Conservation (phyloP, 1,140 invertebrate species). For the Drosophila burlai region DNA sequence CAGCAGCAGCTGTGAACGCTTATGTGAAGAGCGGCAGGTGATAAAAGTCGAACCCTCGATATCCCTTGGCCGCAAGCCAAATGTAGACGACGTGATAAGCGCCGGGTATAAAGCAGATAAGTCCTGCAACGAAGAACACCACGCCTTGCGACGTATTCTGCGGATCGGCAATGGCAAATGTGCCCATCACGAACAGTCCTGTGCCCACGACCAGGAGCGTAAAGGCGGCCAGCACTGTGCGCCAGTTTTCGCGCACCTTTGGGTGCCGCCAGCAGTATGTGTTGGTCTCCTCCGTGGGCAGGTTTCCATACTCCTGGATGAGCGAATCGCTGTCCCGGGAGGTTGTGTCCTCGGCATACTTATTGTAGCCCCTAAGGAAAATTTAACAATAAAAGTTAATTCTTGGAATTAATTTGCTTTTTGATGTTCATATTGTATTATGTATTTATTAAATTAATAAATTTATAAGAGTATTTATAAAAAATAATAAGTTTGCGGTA, state of each 20-base stretch:
- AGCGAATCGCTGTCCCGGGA: slow-evolving; percentile 92
- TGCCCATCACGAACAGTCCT: slow-evolving; percentile 91
- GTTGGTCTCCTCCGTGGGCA: slow-evolving; percentile 87
- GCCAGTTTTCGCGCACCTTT: slow-evolving; percentile 94
- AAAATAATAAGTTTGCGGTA: background rate
- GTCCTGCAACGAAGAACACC: slow-evolving; percentile 92
- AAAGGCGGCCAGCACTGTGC: slow-evolving; percentile 92
- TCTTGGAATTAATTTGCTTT: slow-evolving; percentile 3
- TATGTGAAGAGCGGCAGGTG: slow-evolving; percentile 93
- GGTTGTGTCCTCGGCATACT: slow-evolving; percentile 89
- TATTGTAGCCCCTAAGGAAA: slow-evolving; percentile 88
- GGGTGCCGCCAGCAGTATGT: slow-evolving; percentile 92
- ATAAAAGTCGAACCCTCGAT: slow-evolving; percentile 92
- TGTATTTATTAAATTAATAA: background rate
- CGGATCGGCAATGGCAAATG: slow-evolving; percentile 89
- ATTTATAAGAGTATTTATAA: background rate
- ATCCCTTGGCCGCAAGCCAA: slow-evolving; percentile 92
- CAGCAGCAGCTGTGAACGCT: slow-evolving; percentile 49
- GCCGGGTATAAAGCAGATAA: slow-evolving; percentile 93
- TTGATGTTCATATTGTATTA: background rate
- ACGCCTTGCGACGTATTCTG: slow-evolving; percentile 91
- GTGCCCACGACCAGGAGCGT: slow-evolving; percentile 91
- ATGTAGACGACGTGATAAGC: slow-evolving; percentile 94
- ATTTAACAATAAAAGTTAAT: slow-evolving; percentile 4
- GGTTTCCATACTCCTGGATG: slow-evolving; percentile 90